Evolutionary conservation across 2,113 vertebrate genomes (phyloP).

Genomic region (Gila orcuttii): DNA sequence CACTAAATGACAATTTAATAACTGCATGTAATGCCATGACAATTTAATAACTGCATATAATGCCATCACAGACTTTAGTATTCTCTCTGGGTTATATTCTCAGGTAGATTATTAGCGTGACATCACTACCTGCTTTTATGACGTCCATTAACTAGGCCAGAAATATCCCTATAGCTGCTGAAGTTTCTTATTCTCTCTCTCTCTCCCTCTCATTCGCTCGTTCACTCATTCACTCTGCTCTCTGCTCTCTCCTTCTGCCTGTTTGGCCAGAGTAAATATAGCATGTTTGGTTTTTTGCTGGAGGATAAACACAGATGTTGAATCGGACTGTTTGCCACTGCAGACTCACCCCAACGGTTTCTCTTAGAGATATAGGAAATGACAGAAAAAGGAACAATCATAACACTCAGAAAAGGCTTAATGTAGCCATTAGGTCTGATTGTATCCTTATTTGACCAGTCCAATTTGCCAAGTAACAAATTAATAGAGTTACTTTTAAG

Average conservation of each 20-base stretch:
- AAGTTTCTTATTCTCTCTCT: conserved; percentile 14
- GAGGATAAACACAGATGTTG: conserved; percentile 82
- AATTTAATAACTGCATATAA: neutral
- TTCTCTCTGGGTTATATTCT: neutral
- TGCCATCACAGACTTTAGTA: neutral
- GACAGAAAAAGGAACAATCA: neutral
- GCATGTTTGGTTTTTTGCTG: conserved; percentile 75
- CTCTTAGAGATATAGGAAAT: neutral
- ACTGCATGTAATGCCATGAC: neutral
- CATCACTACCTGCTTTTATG: conserved; percentile 13
- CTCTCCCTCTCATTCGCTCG: neutral
- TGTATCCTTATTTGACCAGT: neutral
- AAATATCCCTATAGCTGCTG: conserved; percentile 36
- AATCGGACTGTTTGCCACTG: conserved; percentile 71
- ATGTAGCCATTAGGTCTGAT: neutral
- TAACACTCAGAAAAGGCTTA: neutral
- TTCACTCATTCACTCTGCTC: conserved; percentile 3
- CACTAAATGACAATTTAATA: neutral
- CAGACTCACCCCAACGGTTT: conserved; percentile 28
- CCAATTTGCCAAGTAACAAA: neutral
- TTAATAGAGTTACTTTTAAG: conserved; percentile 1
- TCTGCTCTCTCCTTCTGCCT: conserved; percentile 52
- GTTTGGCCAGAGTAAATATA: conserved; percentile 80
- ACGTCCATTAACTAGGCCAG: conserved; percentile 18
- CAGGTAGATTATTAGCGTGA: neutral